Evolutionary conservation across 2,113 vertebrate species (phyloP), one percentile per base, ranked within the genome.

Genomic region (Pterocles orientalis): DNA sequence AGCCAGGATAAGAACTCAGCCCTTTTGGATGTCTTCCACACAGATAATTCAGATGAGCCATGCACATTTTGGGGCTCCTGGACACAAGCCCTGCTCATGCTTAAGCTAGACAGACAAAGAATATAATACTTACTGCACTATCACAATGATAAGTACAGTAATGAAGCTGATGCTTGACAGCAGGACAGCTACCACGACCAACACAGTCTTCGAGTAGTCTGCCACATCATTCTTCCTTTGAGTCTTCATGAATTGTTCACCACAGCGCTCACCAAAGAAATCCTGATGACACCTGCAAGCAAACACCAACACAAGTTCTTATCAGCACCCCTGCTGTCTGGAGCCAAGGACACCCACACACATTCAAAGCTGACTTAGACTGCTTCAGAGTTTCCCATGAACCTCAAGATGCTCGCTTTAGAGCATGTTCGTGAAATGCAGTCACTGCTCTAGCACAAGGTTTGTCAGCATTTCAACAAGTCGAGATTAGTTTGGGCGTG

Each of bases 191-290:
- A 97, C 77, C 31, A 96, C 96, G 3, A 93, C 97, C 69, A 98
- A 61, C 4, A 96, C 92, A 8, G 97, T 97, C 94, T 97, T 97
- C 5, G 98, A 98, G n/a, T 96, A 93, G 82, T 96, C 95, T 88
- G 94, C 80, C 21, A 86, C 81, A 58, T 97, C 94, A 25, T 95
- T 88, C 36, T 81, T 92, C 34, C 57, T 97, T 17, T 97, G 98
- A 50, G 97, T 97, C 96, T 98, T 98, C 98, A 98, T 98, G 94
- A 94, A 97, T 68, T 97, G 98, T 78, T 97, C 98, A 62, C 97
- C 98, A 91, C 98, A 98, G 33, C 98, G 97, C 78, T 98, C 98
- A 50, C 98, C 98, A 95, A 98, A 98, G 82, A 97, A 98, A 76
- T 98, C 96, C 39, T 95, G 94, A 91, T 98, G 85, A 84, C 98